A percentile compares a stretch with the other conserved stretches of the same genome.
These are phyloP conservation scores for Oryzias woworae DNA, from an alignment of 2,113 vertebrate species.

Conservation along the genomic window DNA sequence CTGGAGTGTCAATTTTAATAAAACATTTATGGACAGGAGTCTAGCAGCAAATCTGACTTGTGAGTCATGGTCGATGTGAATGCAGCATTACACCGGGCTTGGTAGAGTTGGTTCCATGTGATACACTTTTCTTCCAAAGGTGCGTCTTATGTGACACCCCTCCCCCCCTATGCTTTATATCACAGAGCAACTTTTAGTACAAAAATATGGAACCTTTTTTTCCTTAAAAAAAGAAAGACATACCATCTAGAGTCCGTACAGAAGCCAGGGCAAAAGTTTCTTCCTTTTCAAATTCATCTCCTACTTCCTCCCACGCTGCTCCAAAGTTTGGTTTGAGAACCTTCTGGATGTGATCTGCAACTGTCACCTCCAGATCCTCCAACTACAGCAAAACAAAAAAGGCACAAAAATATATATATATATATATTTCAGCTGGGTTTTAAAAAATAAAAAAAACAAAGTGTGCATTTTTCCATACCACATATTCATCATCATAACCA, in stretches of 20 bases:
- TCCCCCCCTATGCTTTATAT: too few species aligned
- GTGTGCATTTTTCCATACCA: slow-evolving; percentile 78
- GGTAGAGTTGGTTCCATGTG: too few species aligned
- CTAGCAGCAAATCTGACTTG: too few species aligned
- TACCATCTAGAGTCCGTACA: slow-evolving; percentile 92
- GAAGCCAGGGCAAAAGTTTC: slow-evolving; percentile 95
- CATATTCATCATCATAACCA: slow-evolving; percentile 95
- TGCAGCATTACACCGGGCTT: too few species aligned
- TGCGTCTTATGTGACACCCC: too few species aligned
- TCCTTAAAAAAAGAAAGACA: neutral
- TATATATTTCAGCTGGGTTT: neutral
- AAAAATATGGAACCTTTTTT: too few species aligned
- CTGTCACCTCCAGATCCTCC: slow-evolving; percentile 92
- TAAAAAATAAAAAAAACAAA: neutral
- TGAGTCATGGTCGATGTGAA: too few species aligned
- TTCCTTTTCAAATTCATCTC: slow-evolving; percentile 94
- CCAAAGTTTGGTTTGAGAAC: slow-evolving; percentile 94
- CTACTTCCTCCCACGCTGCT: slow-evolving; percentile 96
- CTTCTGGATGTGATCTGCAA: slow-evolving; percentile 96
- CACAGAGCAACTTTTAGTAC: too few species aligned
- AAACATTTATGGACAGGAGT: too few species aligned
- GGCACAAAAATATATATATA: neutral
- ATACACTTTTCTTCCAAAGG: too few species aligned
- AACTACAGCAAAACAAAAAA: slow-evolving; percentile 70
- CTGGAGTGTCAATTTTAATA: too few species aligned